Conservation (phyloP, 2,888 invertebrate genomes). For the Halocaridina rubra region DNA sequence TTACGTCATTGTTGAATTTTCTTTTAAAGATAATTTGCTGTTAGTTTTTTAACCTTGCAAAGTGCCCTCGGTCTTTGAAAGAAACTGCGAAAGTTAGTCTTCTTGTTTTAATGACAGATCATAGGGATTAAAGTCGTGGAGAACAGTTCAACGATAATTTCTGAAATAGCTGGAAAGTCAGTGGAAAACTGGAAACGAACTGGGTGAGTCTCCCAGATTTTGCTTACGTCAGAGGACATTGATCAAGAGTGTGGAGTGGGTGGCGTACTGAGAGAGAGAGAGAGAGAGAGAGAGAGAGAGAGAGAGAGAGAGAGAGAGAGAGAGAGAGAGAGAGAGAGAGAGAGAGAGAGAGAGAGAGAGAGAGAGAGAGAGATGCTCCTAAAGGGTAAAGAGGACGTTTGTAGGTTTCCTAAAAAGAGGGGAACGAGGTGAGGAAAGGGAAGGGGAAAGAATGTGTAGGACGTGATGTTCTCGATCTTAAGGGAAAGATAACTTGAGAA, state of each 20-base stretch:
- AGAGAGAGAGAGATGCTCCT: neutral
- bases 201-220: constrained; percentile 18
- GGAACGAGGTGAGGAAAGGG: neutral
- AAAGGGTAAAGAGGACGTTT: neutral
- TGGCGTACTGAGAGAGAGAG: neutral
- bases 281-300: constrained; percentile 14
- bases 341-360: neutral
- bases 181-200: neutral
- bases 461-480: too few relatives aligned
- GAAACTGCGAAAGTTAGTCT: too few relatives aligned
- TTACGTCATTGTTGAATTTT: too few relatives aligned
- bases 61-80: too few relatives aligned
- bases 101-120: too few relatives aligned
- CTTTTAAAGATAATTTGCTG: too few relatives aligned
- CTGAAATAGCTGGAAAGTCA: too few relatives aligned
- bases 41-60: too few relatives aligned
- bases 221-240: constrained; percentile 29
- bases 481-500: too few relatives aligned
- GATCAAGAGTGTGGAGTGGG: neutral
- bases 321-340: neutral
- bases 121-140: too few relatives aligned
- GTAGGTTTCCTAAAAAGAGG: neutral
- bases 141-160: too few relatives aligned
- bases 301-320: neutral
- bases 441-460: too few relatives aligned